phyloP scores from a whole-genome alignment of 2,888 invertebrate species.

The Lithophane semibrunnea region DNA sequence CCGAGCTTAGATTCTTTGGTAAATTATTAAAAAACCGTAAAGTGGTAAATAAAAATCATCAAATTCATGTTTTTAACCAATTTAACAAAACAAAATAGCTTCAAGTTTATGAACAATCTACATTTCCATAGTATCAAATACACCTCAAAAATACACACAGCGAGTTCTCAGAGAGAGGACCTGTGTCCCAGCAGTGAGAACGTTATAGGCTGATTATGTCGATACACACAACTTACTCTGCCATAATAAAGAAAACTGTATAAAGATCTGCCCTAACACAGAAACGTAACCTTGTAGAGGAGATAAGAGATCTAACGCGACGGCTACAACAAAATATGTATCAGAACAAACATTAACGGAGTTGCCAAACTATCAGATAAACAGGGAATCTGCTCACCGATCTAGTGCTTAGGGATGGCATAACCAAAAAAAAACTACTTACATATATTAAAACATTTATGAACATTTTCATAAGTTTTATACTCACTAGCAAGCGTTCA shows the following conservation, averaged over 20 bases:
- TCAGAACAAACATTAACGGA: slow-evolving; percentile 70
- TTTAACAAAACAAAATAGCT: too few species aligned
- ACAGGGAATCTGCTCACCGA: slow-evolving; percentile 68
- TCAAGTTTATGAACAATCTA: background rate
- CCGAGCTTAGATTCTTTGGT: too few species aligned
- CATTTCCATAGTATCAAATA: background rate
- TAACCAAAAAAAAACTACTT: background rate
- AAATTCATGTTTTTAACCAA: too few species aligned
- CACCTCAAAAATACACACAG: background rate
- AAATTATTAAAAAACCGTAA: too few species aligned
- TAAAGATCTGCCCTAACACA: slow-evolving; percentile 1
- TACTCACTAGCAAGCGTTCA: background rate
- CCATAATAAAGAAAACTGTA: background rate
- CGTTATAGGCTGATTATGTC: background rate
- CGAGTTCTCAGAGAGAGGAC: too few species aligned
- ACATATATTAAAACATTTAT: background rate
- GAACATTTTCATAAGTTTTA: background rate
- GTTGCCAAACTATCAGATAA: slow-evolving; percentile 79
- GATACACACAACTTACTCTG: background rate
- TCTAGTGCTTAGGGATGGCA: slow-evolving; percentile 68
- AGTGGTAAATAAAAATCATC: too few species aligned
- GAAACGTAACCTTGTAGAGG: slow-evolving; percentile 26
- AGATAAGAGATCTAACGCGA: slow-evolving; percentile 57
- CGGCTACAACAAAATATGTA: slow-evolving; percentile 68
- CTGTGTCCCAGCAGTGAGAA: background rate